Base-by-base conservation (phyloP, 1,140 invertebrate species). In the Drosophila kurseongensis region DNA sequence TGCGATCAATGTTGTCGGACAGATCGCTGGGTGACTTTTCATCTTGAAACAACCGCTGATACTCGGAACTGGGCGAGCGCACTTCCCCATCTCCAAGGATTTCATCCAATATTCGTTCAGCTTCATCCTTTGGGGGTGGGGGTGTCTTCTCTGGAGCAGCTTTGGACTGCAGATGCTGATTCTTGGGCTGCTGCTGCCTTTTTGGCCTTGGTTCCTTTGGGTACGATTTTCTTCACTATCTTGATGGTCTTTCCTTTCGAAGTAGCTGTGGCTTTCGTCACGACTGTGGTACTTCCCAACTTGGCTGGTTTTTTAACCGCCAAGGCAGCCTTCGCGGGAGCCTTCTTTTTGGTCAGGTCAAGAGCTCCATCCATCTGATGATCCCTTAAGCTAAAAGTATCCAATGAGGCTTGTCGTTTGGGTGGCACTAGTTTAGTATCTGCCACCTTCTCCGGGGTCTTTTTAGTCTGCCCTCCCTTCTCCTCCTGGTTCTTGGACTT, bases 11-110 rank as follows among this genome's bases (percentile, higher is more conserved):
- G 54, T 91, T 92, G 48, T 92, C 91, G 12, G 91, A 92, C 9
- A 92, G 56, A 69, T 92, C 91, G 54, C 91, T 92, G 4, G 91
- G 91, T 0, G 91, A 92, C 42, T 91, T 91, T 61, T 92, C 91
- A 29, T 91, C 91, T 16, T 82, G 74, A 12, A 92, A 92, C 6
- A 92, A 65, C 4, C 90, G 58, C 27, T 91, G 76, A 75, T 91
- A 92, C 3, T 92, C 91, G 5, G 76, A 75, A 14, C 91, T 92
- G 16, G 91, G 91, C 2, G 91, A 92, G 13, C 90, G 78, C 14
- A 48, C 52, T 1, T 55, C 80, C 6, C 75, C 82, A n/a, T 75
- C 79, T 4, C 67, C 78, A 3, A 92, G 57, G 8, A 92, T 92
- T 52, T 92, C 91, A 41, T 92, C 83, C 1, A 92, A 36, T 13